Base-by-base conservation (phyloP, 2,113 vertebrate species). In the Pelvicachromis taeniatus region DNA sequence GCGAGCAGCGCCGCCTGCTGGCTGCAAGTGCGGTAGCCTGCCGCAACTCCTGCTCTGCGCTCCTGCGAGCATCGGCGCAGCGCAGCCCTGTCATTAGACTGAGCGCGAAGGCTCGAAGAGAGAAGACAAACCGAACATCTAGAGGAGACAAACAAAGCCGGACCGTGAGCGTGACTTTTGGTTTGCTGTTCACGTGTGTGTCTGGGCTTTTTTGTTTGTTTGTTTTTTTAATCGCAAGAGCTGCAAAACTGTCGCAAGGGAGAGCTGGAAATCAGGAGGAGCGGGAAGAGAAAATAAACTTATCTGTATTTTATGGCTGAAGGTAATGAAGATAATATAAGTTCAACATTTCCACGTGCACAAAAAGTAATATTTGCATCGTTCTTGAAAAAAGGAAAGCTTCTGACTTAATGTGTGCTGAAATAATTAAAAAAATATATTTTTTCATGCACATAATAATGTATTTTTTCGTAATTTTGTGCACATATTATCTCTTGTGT, bases 1-100 rank as follows among this genome's bases (percentile, higher is more conserved):
- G 93, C 83, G 79, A 92, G 91, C 94, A 96, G 94, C 92, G 82
- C 87, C 86, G 53, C 86, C 92, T 90, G 90, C 65, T 87, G 96
- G 84, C 21, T 35, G 16, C 7, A 50, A 12, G 10, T 8, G 13
- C 88, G 63, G 13, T 61, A 5, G 16, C 21, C 54, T 50, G 77
- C 83, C 29, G 80, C 82, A 86, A 61, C 58, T 78, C 48, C n/a
- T 11, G 50, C 53, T 53, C 77, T 35, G 23, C 8, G 80, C 7
- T 13, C 10, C 1, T 53, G 58, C 9, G 10, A 58, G 2, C 75
- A 4, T 79, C 82, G 31, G 7, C 48, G 6, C 50, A 50, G 14
- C 40, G 23, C 42, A 29, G 33, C 85, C 61, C 58, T 56, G 8
- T 21, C 21, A 0, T 3, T 1, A 1, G 33, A 61, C 11, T 50